Evolutionary conservation across 2,113 vertebrate species (phyloP), one percentile per base, ranked within the genome.

Genomic region (Ammodytes marinus): DNA sequence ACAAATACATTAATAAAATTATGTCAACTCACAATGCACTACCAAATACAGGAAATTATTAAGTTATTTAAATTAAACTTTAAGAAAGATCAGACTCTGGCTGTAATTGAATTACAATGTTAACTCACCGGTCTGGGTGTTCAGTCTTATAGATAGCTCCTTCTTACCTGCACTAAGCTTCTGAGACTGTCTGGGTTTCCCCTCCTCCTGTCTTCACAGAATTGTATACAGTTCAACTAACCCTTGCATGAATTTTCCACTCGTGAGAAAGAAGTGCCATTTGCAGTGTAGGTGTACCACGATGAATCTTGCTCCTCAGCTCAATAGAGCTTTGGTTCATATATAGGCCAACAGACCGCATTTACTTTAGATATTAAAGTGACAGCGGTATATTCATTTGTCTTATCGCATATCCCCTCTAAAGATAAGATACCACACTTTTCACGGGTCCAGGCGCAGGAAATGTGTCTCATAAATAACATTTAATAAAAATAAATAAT

Each of bases 321-420:
- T 7, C 43, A 55, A 0, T 2, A 46, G 40, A 27, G 8, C 39
- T 60, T 14, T 14, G 49, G 11, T 53, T 77, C 0, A 17, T 4
- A 85, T 61, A 12, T 86, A 77, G 80, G 85, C 6, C 83, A 53
- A 3, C 5, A 42, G 6, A 85, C 54, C 53, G 68, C 47, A 17
- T 7, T 8, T 14, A 19, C 5, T 43, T 60, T 11, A 67, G 3
- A 67, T 10, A 9, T 47, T 42, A 70, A 35, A 42, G 8, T 46
- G 12, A 35, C 13, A 52, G 6, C 9, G 27, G 11, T 9, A 3
- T 11, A 11, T 39, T 37, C 27, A 27, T 27, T 27, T 27, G 27
- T 27, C 27, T 27, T 27, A 27, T 27, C 27, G 27, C 27, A 27
- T 27, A 27, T 27, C 27, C 27, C 27, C 27, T 27, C 27, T 27